A percentile compares a stretch with the other conserved stretches of the same genome.
phyloP scores from a whole-genome alignment of 2,888 invertebrate genomes.

The Timema cristinae region DNA sequence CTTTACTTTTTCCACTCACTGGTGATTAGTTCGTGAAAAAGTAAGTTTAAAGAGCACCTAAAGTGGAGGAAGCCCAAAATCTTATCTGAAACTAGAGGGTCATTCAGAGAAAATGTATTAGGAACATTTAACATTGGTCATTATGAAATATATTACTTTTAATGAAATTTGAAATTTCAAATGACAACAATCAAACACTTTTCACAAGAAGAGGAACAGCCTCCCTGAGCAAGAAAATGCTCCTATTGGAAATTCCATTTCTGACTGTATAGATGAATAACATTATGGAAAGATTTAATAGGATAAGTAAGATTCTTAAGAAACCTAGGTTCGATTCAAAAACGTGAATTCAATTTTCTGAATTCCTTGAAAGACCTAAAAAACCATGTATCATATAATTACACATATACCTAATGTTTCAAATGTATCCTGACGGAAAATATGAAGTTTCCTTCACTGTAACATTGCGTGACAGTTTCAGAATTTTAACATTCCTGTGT shows the following conservation, averaged over 20 bases:
- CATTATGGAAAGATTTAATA: conserved; percentile 5
- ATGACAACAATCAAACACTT: no score
- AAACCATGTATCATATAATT: conserved; percentile 8
- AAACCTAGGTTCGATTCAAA: neutral
- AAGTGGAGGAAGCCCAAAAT: no score
- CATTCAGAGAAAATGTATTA: no score
- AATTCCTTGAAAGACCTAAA: conserved; percentile 5
- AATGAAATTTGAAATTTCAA: no score
- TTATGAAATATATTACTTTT: no score
- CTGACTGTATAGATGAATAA: neutral
- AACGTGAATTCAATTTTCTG: neutral
- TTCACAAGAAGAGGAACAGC: no score
- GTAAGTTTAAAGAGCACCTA: neutral
- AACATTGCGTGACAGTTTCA: neutral
- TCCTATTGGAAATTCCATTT: neutral
- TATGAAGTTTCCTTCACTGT: neutral
- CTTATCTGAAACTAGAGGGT: no score
- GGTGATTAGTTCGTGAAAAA: neutral
- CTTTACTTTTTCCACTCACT: neutral
- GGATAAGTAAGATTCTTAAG: neutral
- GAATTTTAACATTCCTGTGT: neutral
- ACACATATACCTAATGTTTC: neutral
- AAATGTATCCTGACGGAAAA: neutral
- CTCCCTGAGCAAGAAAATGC: neutral
- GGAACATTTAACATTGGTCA: no score